Evolutionary conservation across 2,797 vertebrate genomes (phyloP).

Genomic region (Thalassophryne amazonica): DNA sequence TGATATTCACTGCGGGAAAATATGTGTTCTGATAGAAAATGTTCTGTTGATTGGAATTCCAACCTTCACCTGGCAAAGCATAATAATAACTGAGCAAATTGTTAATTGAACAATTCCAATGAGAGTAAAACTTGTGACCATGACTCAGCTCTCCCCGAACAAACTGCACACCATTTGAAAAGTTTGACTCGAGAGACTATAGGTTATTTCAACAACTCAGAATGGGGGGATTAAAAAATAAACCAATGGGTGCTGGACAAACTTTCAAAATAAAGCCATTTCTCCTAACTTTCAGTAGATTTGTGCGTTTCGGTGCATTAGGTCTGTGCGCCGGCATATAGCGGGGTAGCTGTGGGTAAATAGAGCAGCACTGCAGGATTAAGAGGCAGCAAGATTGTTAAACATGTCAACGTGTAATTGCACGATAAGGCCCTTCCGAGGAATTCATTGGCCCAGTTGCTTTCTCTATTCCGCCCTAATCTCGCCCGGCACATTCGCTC

Average conservation of each 20-base stretch:
- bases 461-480: constrained; percentile 99
- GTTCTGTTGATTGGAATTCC: too few species aligned
- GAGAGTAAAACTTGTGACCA: too few species aligned
- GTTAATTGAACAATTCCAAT: too few species aligned
- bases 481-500: constrained; percentile 97
- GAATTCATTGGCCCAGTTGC: constrained; percentile 99
- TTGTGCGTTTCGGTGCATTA: constrained; percentile 67
- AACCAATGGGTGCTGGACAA: constrained; percentile 42
- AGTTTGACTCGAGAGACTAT: constrained; percentile 28
- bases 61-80: too few species aligned
- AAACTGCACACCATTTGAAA: too few species aligned
- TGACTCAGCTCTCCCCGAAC: too few species aligned
- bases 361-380: constrained; percentile 94
- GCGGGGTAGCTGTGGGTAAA: constrained; percentile 74
- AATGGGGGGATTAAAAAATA: constrained; percentile 24
- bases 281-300: constrained; percentile 59
- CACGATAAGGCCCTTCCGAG: constrained; percentile 99
- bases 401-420: constrained; percentile 99
- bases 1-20: too few species aligned
- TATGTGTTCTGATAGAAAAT: too few species aligned
- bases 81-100: too few species aligned
- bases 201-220: constrained; percentile 45
- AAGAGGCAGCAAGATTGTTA: constrained; percentile 98
- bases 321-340: constrained; percentile 64
- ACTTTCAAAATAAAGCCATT: constrained; percentile 66